Percentiles rank a stretch among this genome's conserved stretches.
Evolutionary conservation across 2,888 invertebrate genomes (phyloP).

Genomic region (Polymixis lichenea): DNA sequence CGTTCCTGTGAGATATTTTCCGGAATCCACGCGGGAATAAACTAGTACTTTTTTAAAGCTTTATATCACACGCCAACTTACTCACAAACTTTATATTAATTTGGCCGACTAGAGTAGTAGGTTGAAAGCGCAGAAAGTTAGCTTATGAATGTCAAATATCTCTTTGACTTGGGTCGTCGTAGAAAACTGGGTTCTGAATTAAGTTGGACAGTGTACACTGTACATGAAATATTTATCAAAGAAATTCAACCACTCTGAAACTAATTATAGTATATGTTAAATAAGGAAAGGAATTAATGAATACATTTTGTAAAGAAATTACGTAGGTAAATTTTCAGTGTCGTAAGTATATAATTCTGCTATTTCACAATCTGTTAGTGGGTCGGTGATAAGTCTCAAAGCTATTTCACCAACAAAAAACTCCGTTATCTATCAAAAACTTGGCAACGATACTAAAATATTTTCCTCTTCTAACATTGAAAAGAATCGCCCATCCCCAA

Average conservation of each 20-base stretch:
- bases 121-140: not conserved
- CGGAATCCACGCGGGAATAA: too few species aligned
- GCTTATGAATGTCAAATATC: conserved; percentile 4
- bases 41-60: not conserved
- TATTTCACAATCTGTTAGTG: not conserved
- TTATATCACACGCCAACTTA: not conserved
- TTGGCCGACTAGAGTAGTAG: not conserved
- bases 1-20: too few species aligned
- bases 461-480: conserved; percentile 30
- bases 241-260: not conserved
- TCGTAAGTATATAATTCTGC: not conserved
- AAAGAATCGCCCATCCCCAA: conserved; percentile 23
- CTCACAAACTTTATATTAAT: conserved; percentile 9
- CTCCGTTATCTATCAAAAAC: conserved; percentile 42
- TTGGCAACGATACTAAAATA: conserved; percentile 49
- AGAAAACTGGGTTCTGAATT: not conserved
- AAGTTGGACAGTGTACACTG: not conserved
- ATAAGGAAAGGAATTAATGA: not conserved
- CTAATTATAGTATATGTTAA: not conserved
- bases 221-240: not conserved
- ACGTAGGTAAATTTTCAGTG: not conserved
- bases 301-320: not conserved
- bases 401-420: conserved; percentile 12
- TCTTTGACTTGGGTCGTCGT: not conserved
- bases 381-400: not conserved